Evolutionary conservation across 2,113 vertebrate genomes (phyloP), one percentile per base, ranked within the genome.

Genomic region (Epinephelus fuscoguttatus): DNA sequence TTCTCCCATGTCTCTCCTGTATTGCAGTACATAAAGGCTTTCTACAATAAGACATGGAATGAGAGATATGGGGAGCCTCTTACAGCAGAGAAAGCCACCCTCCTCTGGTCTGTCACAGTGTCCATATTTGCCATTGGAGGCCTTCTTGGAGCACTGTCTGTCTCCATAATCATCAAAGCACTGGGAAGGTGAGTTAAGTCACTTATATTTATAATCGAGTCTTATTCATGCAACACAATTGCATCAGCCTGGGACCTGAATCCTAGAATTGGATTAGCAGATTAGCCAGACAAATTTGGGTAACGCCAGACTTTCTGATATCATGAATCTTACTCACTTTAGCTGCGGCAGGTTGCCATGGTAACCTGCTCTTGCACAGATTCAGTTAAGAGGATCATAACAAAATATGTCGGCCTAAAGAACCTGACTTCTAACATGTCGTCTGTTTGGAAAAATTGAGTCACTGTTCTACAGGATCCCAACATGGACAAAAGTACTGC

Each of bases 121-220:
- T 99, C 98, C 72, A 95, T 99, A 90, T 99, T 97, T 84, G 96
- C 98, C 67, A 96, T 99, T 0, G 98, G 98, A 68, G 98, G 98
- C 55, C 96, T 99, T 57, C 80, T 96, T 33, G 98, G 98, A 75
- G 94, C 98, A 0, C 73, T 98, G 3, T 89, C 94, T 8, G 96
- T 95, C 66, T 96, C 96, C 21, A 81, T 94, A 42, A 93, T 97
- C 25, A 94, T 97, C 68, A 98, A 96, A 86, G 79, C 91, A 63
- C 92, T 98, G 0, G 98, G 98, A 81, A 96, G 98, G 98, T 98
- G 91, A 94, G 97, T 89, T 8, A 7, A 67, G 15, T 57, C 5
- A 33, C 18, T 57, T n/a, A 19, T 12, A 19, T 30, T 52, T 23
- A 45, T 63, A 7, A 52, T 52, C 42, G 19, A 52, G 19, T 50